These are phyloP conservation scores for Tupaia tana DNA, from an alignment of 2,113 vertebrate species.

Conservation along the genomic window DNA sequence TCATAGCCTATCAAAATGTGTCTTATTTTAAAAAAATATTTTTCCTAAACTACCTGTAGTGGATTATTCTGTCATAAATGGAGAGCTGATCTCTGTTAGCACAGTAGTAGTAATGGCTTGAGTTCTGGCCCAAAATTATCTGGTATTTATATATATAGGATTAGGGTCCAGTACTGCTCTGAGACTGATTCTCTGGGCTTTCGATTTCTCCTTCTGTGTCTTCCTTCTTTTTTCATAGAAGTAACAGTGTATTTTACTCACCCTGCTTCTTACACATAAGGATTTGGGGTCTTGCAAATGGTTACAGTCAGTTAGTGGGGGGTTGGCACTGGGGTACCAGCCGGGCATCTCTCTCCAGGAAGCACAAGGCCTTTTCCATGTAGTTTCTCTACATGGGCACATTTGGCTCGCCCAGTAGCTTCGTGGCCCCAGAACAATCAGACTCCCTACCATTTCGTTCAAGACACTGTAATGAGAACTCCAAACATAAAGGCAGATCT, in stretches of 20 bases:
- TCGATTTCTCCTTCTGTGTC: not conserved
- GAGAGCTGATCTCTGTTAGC: not conserved
- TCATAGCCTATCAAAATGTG: not conserved
- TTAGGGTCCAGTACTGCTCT: not conserved
- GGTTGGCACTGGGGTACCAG: not conserved
- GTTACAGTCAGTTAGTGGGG: accelerated
- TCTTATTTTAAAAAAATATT: not conserved
- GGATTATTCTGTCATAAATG: not conserved
- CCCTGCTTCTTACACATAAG: not conserved
- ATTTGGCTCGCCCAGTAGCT: no score
- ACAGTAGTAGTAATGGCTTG: accelerated
- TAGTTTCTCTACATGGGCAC: not conserved
- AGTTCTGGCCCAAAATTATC: not conserved
- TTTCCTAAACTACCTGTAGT: not conserved
- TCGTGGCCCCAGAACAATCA: not conserved
- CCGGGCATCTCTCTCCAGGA: not conserved
- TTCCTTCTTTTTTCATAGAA: not conserved
- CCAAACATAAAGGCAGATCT: not conserved
- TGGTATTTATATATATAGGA: accelerated
- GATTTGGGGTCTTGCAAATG: not conserved
- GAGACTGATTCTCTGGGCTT: not conserved
- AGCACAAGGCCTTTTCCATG: no score
- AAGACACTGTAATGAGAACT: not conserved
- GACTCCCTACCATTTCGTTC: not conserved
- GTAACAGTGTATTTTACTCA: not conserved